Conservation (phyloP, 1,140 invertebrate species). For the Atta texana region DNA sequence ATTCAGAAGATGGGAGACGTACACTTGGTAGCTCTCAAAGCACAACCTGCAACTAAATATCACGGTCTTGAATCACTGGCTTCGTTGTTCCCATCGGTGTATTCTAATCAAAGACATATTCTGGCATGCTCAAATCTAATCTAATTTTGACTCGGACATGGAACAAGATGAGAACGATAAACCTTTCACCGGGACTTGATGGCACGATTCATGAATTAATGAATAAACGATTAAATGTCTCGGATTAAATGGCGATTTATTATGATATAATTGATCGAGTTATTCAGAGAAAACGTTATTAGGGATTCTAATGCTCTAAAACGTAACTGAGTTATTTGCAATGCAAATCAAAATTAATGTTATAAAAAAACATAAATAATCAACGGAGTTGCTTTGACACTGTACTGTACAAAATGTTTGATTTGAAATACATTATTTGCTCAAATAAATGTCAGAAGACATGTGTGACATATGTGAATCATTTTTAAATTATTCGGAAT, state of each 20-base stretch:
- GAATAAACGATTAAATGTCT: slow-evolving; percentile 27
- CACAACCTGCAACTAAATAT: slow-evolving; percentile 27
- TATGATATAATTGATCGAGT: slow-evolving; percentile 19
- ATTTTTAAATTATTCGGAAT: slow-evolving; percentile 14
- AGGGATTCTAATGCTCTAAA: not conserved
- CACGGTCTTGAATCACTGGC: slow-evolving; percentile 16
- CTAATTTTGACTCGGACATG: not conserved
- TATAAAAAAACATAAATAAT: not conserved
- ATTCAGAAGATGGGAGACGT: slow-evolving; percentile 46
- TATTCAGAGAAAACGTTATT: slow-evolving; percentile 40
- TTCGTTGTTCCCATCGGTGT: too few species aligned
- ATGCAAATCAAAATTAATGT: not conserved
- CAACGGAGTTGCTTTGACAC: not conserved
- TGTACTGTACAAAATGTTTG: not conserved
- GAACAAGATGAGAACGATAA: slow-evolving; percentile 3
- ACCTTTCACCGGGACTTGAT: slow-evolving; percentile 22
- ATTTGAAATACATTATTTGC: not conserved
- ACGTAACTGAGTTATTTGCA: not conserved
- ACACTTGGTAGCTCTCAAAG: slow-evolving; percentile 38
- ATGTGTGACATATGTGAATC: not conserved
- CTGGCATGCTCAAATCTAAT: slow-evolving; percentile 38
- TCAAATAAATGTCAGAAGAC: not conserved
- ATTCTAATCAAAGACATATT: slow-evolving; percentile 60
- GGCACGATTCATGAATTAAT: slow-evolving; percentile 44
- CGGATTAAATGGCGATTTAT: slow-evolving; percentile 44